Conservation (phyloP, 1,140 invertebrate genomes). For the Sminthurides bifidus region DNA sequence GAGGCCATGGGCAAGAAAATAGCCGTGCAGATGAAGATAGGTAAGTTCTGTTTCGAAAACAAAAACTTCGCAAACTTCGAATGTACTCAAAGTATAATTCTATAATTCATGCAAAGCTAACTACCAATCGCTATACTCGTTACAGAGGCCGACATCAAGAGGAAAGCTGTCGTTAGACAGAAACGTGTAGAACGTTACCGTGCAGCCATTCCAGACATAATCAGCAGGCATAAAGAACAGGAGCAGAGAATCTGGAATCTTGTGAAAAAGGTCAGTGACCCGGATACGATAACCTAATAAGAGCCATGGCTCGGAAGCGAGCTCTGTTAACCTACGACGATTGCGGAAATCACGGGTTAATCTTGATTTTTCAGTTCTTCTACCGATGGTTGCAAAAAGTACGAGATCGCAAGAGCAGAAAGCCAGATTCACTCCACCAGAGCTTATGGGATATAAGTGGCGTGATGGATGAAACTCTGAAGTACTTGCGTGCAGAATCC, state of each 20-base stretch:
- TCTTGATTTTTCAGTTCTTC: no score
- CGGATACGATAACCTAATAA: no score
- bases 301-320: no score
- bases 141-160: not conserved
- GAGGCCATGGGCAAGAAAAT: not conserved
- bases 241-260: not conserved
- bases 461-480: slow-evolving; percentile 8
- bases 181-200: not conserved
- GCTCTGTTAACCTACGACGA: no score
- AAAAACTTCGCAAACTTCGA: no score
- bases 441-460: slow-evolving; percentile 12
- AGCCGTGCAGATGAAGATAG: not conserved
- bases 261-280: not conserved
- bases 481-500: slow-evolving; percentile 16
- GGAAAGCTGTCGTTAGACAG: not conserved
- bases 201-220: not conserved
- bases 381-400: slow-evolving; percentile 13
- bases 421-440: slow-evolving; percentile 14
- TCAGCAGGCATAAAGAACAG: not conserved
- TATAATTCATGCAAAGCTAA: not conserved
- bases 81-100: not conserved
- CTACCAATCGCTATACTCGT: no score
- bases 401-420: slow-evolving; percentile 2
- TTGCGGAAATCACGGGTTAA: no score
- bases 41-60: no score